Evolutionary conservation across 2,888 invertebrate species (phyloP), one percentile per base, ranked within the genome.

Genomic region (Metalampra italica): DNA sequence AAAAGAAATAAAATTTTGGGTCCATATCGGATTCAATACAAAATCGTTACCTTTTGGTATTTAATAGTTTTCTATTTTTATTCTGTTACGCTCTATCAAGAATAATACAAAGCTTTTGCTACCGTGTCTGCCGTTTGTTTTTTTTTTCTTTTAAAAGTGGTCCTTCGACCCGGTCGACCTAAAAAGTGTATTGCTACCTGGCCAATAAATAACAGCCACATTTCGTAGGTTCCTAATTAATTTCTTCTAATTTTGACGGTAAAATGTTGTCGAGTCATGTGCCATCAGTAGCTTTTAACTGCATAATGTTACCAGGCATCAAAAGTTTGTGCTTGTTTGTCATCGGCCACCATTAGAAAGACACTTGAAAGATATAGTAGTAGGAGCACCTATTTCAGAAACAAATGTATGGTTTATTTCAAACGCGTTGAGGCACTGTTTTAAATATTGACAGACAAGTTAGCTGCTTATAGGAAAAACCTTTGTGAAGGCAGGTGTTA

Each of bases 351-450:
- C 83, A 84, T 87, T 86, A 85, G 67, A 77, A 64, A 68, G 76
- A 83, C 82, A 83, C 82, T 82, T 76, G 78, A 83, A 80, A 82
- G 83, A 83, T 79, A 77, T 66, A 80, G 74, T n/a, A n/a, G 71
- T 64, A 65, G 71, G 64, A 36, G 7, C 32, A 32, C 5, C 32
- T 36, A 36, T 11, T 36, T 36, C n/a, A 36, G 36, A 36, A 34
- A 32, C 32, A 22, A 22, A 22, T 22, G 22, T 22, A 22, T 22
- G 22, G 22, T 22, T 22, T 22, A 22, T 22, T 22, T 22, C 22
- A 22, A 22, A 2, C 5, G 22, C 3, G 5, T 22, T 22, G 22
- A 3, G 5, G 22, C 22, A 22, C 2, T 22, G 22, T 22, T 22
- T 22, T 22, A 22, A 22, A 22, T 22, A 22, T n/a, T n/a, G n/a